Evolutionary conservation across 2,113 vertebrate species (phyloP).

Genomic region (Nyctereutes procyonoides): DNA sequence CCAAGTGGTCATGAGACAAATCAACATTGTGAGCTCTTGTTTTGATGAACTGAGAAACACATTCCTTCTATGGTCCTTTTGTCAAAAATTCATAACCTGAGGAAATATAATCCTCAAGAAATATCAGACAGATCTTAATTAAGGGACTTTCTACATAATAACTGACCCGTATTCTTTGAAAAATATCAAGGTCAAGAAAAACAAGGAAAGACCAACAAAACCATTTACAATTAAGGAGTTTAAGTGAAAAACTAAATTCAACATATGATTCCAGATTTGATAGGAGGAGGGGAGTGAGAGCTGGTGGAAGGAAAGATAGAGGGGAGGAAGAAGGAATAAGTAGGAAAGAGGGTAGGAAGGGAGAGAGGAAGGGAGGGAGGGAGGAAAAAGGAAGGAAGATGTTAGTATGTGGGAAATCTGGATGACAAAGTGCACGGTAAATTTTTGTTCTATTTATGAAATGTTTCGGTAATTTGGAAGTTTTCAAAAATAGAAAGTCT

Average conservation of each 20-base stretch:
- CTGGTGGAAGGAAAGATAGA: too few relatives aligned
- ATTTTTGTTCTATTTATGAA: not conserved
- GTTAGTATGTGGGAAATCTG: not conserved
- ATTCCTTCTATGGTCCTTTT: not conserved
- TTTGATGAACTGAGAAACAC: not conserved
- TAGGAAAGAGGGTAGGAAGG: not conserved
- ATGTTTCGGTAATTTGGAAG: not conserved
- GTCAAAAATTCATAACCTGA: not conserved
- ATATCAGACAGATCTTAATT: not conserved
- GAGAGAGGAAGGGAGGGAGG: not conserved
- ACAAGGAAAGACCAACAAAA: not conserved
- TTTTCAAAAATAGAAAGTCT: constrained; percentile 14
- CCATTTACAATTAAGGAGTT: not conserved
- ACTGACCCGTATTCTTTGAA: not conserved
- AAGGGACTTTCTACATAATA: not conserved
- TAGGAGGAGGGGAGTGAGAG: not conserved
- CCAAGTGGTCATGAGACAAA: not conserved
- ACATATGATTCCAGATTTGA: not conserved
- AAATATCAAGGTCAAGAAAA: not conserved
- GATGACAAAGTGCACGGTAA: not conserved
- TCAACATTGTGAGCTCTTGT: not conserved
- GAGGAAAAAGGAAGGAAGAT: not conserved
- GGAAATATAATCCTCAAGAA: not conserved
- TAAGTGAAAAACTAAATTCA: not conserved
- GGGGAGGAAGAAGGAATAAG: too few relatives aligned